Evolutionary conservation across 2,888 invertebrate genomes (phyloP), one percentile per base, ranked within the genome.

Genomic region (Isotomurus palustris): DNA sequence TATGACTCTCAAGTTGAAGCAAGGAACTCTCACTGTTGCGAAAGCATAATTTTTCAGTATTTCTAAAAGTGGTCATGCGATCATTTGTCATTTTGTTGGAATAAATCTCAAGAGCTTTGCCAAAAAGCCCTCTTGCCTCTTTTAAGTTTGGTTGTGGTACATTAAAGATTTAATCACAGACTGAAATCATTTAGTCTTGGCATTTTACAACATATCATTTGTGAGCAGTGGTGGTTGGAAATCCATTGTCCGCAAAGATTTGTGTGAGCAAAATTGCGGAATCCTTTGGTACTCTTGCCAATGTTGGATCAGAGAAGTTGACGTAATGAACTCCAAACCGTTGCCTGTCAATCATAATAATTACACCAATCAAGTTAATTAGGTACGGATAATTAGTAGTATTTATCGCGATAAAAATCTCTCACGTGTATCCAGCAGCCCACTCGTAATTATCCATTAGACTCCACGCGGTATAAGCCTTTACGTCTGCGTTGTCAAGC

Each of bases 401-500:
- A 12, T n/a, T n/a, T n/a, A 2, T n/a, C n/a, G n/a, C n/a, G n/a
- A n/a, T n/a, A n/a, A n/a, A n/a, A n/a, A 24, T n/a, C 5, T 47
- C 48, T 54, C 38, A 54, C 61, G 61, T 64, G 52, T 64, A 66
- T 24, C 64, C 64, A 14, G 36, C 53, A 3, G 51, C 53, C 66
- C 66, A 66, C 52, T 66, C 66, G 29, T 60, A 64, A 47, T 57
- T 57, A 35, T 57, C 57, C 5, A 66, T 53, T 10, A 67, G 56
- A 56, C 58, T 58, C 67, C 67, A 67, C 2, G 67, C 67, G 3
- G 64, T 60, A 50, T 67, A 70, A 1, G 63, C 60, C 24, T 52
- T 52, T 8, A 70, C 60, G 50, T 69, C 66, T 27, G 60, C 62
- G 2, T 62, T 62, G 49, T 69, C 69, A 4, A 63, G 19, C 12